phyloP scores from a whole-genome alignment of 2,888 invertebrate genomes.

The Rhimphoctona megacephalus region DNA sequence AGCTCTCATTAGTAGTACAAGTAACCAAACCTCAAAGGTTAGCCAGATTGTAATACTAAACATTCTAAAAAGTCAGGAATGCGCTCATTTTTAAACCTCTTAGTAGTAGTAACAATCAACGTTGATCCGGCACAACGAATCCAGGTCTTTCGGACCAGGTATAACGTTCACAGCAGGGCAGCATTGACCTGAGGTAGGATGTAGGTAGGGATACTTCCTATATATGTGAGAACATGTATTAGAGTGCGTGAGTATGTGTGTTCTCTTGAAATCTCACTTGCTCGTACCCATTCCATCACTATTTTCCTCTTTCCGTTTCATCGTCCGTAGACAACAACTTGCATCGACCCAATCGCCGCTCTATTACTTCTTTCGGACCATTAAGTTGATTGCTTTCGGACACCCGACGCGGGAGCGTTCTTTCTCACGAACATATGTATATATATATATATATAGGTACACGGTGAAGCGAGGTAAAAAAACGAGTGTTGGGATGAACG shows the following conservation, averaged over 20 bases:
- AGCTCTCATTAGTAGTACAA: not conserved
- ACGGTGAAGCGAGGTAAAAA: not conserved
- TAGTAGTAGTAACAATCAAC: slow-evolving; percentile 13
- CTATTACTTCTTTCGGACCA: slow-evolving; percentile 67
- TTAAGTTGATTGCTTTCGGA: slow-evolving; percentile 69
- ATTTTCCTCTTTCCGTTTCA: not conserved
- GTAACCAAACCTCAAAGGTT: not conserved
- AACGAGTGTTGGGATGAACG: slow-evolving; percentile 32
- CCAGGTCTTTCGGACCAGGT: not conserved
- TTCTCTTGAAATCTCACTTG: slow-evolving; percentile 5
- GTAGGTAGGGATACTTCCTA: not conserved
- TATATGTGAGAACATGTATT: not conserved
- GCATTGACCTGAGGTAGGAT: not conserved
- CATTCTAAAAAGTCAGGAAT: not conserved
- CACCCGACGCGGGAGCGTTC: slow-evolving; percentile 45
- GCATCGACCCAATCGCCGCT: slow-evolving; percentile 64
- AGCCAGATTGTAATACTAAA: not conserved
- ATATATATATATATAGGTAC: not conserved
- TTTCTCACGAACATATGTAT: slow-evolving; percentile 30
- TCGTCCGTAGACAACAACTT: slow-evolving; percentile 55
- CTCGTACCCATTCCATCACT: not conserved
- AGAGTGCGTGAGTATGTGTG: not conserved
- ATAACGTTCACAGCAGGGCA: not conserved
- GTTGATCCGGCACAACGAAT: not conserved
- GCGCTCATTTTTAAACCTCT: too few species aligned